These are phyloP conservation scores for Drosophila quasianomalipes DNA, from an alignment of 2,888 invertebrate genomes.

Conservation along the genomic window DNA sequence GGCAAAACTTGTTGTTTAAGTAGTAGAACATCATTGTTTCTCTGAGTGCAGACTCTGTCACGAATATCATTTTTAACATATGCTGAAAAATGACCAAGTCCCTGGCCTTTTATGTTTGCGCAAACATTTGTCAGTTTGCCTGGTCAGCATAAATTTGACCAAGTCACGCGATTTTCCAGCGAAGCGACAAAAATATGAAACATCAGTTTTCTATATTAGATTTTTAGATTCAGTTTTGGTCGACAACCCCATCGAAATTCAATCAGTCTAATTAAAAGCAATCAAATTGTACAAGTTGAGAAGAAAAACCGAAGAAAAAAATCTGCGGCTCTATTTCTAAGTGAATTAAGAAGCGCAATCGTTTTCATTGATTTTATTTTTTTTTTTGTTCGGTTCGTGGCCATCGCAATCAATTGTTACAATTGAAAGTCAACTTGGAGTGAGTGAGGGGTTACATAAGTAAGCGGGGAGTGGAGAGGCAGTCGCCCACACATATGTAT, in stretches of 20 bases:
- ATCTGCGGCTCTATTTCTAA: constrained; percentile 42
- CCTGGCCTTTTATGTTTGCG: constrained; percentile 61
- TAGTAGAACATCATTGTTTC: not conserved
- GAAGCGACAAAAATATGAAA: constrained; percentile 8
- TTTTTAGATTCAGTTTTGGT: constrained; percentile 20
- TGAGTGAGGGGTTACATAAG: not conserved
- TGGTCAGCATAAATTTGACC: constrained; percentile 49
- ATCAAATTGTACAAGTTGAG: constrained; percentile 57
- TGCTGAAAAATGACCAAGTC: constrained; percentile 52
- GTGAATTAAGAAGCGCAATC: constrained; percentile 66
- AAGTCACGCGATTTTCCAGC: constrained; percentile 63
- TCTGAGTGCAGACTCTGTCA: constrained; percentile 46
- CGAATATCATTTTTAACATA: constrained; percentile 50
- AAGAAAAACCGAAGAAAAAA: not conserved
- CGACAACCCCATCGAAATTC: constrained; percentile 51
- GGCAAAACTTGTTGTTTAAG: not conserved
- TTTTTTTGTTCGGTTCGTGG: constrained; percentile 33
- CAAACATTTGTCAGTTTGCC: constrained; percentile 68
- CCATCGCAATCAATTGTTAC: constrained; percentile 69
- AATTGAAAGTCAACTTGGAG: constrained; percentile 65
- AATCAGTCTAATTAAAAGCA: constrained; percentile 80
- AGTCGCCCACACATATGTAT: constrained; percentile 32
- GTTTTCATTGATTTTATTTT: constrained; percentile 59
- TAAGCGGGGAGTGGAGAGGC: not conserved
- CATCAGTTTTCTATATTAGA: constrained; percentile 32